Conservation (phyloP, 2,797 vertebrate genomes). For the Chaetodon trifasciatus region DNA sequence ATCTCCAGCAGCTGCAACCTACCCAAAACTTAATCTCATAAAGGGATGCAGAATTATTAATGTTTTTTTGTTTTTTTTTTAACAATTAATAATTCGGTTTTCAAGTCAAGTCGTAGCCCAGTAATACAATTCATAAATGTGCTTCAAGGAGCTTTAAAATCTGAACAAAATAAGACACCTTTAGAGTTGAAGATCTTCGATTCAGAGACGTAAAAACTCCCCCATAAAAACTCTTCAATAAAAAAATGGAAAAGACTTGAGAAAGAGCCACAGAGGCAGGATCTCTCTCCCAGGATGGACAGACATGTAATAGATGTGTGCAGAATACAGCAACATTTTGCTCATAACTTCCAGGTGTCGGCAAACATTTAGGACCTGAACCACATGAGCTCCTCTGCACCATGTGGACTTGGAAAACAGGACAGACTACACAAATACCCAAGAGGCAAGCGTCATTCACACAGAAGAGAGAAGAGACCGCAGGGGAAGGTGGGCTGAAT, state of each 20-base stretch:
- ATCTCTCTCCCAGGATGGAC: background rate
- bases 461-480: background rate
- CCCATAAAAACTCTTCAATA: too few species aligned
- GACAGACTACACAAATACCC: background rate
- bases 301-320: background rate
- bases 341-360: background rate
- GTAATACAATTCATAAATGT: too few species aligned
- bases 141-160: too few species aligned
- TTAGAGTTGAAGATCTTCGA: background rate
- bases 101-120: background rate
- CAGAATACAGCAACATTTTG: background rate
- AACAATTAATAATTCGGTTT: background rate
- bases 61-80: background rate
- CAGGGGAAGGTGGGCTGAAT: background rate
- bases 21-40: background rate
- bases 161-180: background rate
- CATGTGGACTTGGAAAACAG: background rate
- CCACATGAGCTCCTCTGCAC: too few species aligned
- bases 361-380: background rate
- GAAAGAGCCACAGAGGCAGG: background rate
- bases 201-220: too few species aligned
- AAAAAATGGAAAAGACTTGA: background rate
- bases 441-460: background rate
- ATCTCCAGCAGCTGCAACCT: rapidly evolving
- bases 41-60: background rate